phyloP scores from a whole-genome alignment of 1,140 invertebrate species.

The Dysdera silvatica region DNA sequence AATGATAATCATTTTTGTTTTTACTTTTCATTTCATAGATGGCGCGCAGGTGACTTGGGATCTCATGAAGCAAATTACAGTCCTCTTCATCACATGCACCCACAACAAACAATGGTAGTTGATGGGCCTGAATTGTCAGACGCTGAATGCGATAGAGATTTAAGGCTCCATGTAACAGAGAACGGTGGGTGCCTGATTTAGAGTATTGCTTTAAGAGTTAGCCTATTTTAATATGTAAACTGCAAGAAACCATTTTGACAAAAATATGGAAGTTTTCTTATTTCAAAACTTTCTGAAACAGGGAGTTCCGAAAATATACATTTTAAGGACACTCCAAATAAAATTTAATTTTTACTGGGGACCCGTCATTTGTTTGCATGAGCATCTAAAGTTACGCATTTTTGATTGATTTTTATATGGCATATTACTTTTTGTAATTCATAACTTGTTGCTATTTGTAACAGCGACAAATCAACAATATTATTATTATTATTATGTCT shows the following conservation, averaged over 20 bases:
- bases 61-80: constrained; percentile 20
- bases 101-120: constrained; percentile 20
- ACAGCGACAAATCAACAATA: too few relatives aligned
- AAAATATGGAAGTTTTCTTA: not conserved
- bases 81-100: constrained; percentile 22
- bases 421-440: too few relatives aligned
- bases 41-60: constrained; percentile 14
- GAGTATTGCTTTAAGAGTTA: too few relatives aligned
- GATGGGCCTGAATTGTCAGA: constrained; percentile 26
- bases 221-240: not conserved
- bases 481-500: too few relatives aligned
- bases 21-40: constrained; percentile 11
- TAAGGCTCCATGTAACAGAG: constrained; percentile 18
- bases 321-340: constrained; percentile 9
- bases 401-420: too few relatives aligned
- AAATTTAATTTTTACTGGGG: constrained; percentile 9
- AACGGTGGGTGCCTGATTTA: constrained; percentile 7
- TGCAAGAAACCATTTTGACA: not conserved
- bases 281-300: not conserved
- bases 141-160: constrained; percentile 27
- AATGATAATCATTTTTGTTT: not conserved
- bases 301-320: not conserved
- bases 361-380: not conserved
- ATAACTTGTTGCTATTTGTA: too few relatives aligned
- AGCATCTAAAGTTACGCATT: too few relatives aligned